Evolutionary conservation across 2,113 vertebrate species (phyloP).

Genomic region (Gambusia holbrooki): DNA sequence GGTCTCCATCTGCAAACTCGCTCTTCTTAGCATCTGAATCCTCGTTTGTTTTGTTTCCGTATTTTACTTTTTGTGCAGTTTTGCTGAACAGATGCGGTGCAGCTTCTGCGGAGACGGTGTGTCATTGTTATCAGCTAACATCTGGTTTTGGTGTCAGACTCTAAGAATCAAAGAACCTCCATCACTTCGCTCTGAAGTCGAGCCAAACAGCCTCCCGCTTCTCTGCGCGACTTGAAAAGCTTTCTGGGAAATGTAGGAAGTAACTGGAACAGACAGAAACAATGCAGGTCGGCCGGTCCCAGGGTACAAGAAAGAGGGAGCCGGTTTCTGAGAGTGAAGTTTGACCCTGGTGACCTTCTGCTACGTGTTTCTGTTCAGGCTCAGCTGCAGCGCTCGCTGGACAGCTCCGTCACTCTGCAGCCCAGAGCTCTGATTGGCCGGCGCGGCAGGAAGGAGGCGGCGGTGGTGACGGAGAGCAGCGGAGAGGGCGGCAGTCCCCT

Average conservation of each 20-base stretch:
- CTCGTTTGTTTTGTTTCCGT: neutral
- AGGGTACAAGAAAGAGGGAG: neutral
- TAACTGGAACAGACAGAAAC: slow-evolving; percentile 21
- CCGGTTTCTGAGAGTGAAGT: neutral
- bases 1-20: slow-evolving; percentile 1
- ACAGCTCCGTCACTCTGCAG: slow-evolving; percentile 85
- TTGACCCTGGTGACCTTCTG: neutral
- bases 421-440: slow-evolving; percentile 81
- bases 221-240: slow-evolving; percentile 16
- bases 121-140: slow-evolving; percentile 35
- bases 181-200: slow-evolving; percentile 30
- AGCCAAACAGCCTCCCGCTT: slow-evolving; percentile 25
- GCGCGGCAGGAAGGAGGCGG: slow-evolving; percentile 81
- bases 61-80: neutral
- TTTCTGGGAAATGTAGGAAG: slow-evolving; percentile 50
- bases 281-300: neutral
- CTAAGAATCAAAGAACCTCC: slow-evolving; percentile 42
- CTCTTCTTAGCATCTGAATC: neutral
- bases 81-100: slow-evolving; percentile 2
- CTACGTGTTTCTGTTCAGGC: slow-evolving; percentile 79
- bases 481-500: slow-evolving; percentile 84
- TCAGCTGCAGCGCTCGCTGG: slow-evolving; percentile 90
- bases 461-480: slow-evolving; percentile 73
- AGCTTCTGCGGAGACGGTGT: slow-evolving; percentile 13
- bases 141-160: slow-evolving; percentile 58